Conservation (phyloP, 2,113 vertebrate species). For the Burhinus oedicnemus region DNA sequence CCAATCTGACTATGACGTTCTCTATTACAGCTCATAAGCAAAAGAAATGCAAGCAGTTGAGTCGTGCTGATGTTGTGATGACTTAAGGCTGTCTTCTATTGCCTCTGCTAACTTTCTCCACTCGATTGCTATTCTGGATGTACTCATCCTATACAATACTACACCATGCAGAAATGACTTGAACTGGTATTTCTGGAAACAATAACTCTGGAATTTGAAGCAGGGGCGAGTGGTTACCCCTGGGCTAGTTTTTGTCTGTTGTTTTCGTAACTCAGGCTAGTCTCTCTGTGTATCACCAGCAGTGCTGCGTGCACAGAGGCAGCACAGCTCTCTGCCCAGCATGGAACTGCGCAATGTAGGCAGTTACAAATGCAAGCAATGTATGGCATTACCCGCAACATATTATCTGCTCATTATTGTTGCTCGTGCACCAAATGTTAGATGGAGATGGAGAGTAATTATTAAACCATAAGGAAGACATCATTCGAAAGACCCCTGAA, state of each 20-base stretch:
- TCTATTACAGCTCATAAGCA: not conserved
- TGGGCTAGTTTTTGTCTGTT: not conserved
- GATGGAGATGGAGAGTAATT: not conserved
- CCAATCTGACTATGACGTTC: not conserved
- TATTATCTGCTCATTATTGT: not conserved
- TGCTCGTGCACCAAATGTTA: not conserved
- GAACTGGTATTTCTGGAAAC: not conserved
- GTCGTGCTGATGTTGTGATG: not conserved
- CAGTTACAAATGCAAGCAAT: not conserved
- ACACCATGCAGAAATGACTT: not conserved
- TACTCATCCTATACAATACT: not conserved
- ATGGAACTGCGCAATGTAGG: not conserved
- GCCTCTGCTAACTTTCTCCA: not conserved
- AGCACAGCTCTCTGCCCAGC: not conserved
- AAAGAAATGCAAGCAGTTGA: not conserved
- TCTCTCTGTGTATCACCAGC: not conserved
- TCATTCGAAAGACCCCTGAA: not conserved
- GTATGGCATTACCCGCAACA: rapidly evolving
- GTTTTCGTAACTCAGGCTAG: not conserved
- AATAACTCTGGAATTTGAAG: not conserved
- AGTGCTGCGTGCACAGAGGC: not conserved
- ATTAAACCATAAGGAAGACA: not conserved
- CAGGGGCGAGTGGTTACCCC: not conserved
- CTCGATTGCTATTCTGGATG: not conserved
- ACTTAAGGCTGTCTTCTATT: not conserved